A percentile compares a stretch with the other conserved stretches of the same genome.
Conservation (phyloP, 53 echinoderm and acorn worm species). For the Crossaster papposus region DNA sequence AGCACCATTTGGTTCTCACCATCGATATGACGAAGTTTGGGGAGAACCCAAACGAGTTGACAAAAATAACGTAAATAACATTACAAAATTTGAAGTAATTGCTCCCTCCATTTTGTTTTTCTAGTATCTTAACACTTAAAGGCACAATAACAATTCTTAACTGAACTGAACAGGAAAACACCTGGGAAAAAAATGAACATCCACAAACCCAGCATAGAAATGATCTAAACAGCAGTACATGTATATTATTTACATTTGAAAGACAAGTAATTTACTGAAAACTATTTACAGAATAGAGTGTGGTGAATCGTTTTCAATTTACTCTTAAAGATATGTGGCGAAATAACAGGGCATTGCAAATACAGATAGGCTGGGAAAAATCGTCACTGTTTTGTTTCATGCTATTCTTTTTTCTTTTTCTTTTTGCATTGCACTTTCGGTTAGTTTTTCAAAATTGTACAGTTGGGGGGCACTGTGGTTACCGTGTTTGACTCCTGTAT, state of each 20-base stretch:
- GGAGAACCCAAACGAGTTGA: background rate
- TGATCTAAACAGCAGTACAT: background rate
- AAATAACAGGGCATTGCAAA: background rate
- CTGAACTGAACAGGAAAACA: background rate
- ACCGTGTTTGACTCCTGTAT: too few relatives aligned
- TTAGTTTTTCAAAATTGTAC: too few relatives aligned
- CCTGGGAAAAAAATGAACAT: conserved; percentile 3
- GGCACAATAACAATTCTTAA: conserved; percentile 26
- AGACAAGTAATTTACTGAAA: conserved; percentile 20
- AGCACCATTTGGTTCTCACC: too few relatives aligned
- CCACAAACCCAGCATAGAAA: background rate
- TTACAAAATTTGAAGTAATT: background rate
- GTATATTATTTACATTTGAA: conserved; percentile 47
- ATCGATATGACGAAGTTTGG: too few relatives aligned
- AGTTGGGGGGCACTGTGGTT: too few relatives aligned
- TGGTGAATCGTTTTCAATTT: conserved; percentile 19
- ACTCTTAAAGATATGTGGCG: background rate
- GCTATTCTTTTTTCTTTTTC: background rate
- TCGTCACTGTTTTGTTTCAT: background rate
- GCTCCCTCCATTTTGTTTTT: background rate
- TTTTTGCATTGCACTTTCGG: conserved; percentile 16
- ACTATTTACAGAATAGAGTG: background rate
- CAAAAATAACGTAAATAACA: background rate
- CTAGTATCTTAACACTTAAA: conserved; percentile 7
- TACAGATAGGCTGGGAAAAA: background rate